A percentile compares a stretch with the other conserved stretches of the same genome.
These are phyloP conservation scores for Diadophis punctatus DNA, from an alignment of 2,113 vertebrate species.

Conservation along the genomic window DNA sequence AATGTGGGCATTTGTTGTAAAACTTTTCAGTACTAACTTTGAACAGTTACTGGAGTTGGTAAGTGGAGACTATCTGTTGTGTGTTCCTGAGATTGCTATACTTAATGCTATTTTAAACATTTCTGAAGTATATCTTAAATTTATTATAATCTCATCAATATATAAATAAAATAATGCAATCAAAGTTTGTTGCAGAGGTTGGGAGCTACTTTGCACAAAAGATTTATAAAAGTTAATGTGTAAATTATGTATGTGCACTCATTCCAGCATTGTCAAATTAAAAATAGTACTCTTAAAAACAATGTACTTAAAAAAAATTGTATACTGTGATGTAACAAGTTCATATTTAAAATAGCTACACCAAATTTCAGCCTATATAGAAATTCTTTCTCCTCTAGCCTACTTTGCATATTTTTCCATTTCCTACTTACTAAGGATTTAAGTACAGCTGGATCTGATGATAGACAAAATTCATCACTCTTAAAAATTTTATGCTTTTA, in stretches of 20 bases:
- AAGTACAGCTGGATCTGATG: background rate
- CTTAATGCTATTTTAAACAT: background rate
- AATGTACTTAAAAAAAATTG: background rate
- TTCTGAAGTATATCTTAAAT: background rate
- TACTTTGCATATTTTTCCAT: background rate
- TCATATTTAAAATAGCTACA: background rate
- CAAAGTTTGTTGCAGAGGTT: background rate
- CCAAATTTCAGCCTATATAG: background rate
- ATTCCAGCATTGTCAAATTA: background rate
- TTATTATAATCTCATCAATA: background rate
- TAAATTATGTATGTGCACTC: background rate
- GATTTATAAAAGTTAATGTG: background rate
- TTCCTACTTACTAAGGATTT: background rate
- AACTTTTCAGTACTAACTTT: background rate
- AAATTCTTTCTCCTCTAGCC: background rate
- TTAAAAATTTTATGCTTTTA: background rate
- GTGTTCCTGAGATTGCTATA: background rate
- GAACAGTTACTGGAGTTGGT: background rate
- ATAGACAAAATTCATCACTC: slow-evolving; percentile 20
- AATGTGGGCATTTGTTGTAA: background rate
- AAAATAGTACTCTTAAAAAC: background rate
- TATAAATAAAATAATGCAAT: background rate
- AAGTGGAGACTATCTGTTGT: background rate
- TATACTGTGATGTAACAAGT: background rate
- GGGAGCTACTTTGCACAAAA: background rate